Evolutionary conservation across 2,888 invertebrate species (phyloP).

Genomic region (Dryomyza anilis): DNA sequence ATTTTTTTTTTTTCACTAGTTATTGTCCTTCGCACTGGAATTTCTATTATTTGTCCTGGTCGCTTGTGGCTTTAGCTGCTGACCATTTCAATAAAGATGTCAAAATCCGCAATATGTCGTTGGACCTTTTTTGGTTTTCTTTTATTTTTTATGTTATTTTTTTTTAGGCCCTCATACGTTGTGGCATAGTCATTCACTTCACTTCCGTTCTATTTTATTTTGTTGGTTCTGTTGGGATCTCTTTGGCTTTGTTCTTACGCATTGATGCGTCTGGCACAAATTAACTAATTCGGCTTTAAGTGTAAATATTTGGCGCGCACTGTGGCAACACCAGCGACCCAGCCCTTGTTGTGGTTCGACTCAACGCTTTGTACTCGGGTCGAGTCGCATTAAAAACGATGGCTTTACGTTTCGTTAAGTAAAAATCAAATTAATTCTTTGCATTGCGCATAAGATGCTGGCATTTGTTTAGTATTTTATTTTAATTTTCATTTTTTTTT

Average conservation of each 20-base stretch:
- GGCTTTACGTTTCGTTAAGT: conserved; percentile 13
- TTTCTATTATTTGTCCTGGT: neutral
- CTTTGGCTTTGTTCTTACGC: neutral
- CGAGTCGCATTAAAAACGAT: neutral
- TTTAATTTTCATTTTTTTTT: too few relatives aligned
- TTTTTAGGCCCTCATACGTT: too few relatives aligned
- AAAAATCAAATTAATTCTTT: conserved; percentile 10
- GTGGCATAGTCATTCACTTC: too few relatives aligned
- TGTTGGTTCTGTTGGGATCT: neutral
- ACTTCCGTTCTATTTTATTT: neutral
- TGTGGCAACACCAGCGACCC: neutral
- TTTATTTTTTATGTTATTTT: neutral
- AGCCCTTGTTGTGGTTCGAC: neutral
- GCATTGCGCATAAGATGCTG: neutral
- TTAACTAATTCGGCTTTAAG: conserved; percentile 1
- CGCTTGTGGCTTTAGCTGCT: neutral
- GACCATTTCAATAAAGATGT: conserved; percentile 1
- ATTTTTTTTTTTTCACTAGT: neutral
- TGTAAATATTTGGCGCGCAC: neutral
- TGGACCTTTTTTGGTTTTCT: neutral
- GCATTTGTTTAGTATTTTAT: too few relatives aligned
- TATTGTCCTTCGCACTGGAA: neutral
- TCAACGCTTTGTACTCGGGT: neutral
- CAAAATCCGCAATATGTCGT: neutral
- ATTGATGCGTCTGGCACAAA: neutral